Conservation (phyloP, 2,797 vertebrate species). For the Typhlichthys eigenmanni region DNA sequence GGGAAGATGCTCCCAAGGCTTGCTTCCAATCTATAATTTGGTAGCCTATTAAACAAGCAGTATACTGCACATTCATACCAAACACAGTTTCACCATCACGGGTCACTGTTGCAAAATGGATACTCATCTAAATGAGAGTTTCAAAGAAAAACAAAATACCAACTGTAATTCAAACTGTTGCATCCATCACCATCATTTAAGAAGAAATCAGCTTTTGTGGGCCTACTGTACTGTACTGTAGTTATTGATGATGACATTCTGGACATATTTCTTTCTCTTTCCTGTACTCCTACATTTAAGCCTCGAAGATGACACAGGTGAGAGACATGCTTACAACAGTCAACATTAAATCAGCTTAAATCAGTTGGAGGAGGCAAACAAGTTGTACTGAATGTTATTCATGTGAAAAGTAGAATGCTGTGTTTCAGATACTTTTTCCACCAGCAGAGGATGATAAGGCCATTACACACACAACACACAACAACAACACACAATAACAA, state of each 20-base stretch:
- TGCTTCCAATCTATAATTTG: neutral
- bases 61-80: neutral
- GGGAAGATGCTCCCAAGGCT: neutral
- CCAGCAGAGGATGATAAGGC: too few relatives aligned
- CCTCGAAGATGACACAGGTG: conserved; percentile 64
- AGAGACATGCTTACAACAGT: conserved; percentile 32
- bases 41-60: neutral
- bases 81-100: neutral
- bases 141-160: neutral
- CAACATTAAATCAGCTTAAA: neutral
- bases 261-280: conserved; percentile 11
- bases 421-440: neutral
- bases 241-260: neutral
- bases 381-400: neutral
- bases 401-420: neutral
- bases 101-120: too few relatives aligned
- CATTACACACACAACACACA: conserved; percentile 22
- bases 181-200: conserved; percentile 16
- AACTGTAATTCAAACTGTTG: conserved; percentile 6
- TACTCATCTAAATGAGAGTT: neutral
- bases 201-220: conserved; percentile 27
- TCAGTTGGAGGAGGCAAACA: neutral
- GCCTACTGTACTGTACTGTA: too few relatives aligned
- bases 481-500: neutral
- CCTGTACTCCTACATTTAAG: conserved; percentile 15